Evolutionary conservation across 1,140 invertebrate genomes (phyloP), one percentile per base, ranked within the genome.

Genomic region (Drosophila kohkoa): DNA sequence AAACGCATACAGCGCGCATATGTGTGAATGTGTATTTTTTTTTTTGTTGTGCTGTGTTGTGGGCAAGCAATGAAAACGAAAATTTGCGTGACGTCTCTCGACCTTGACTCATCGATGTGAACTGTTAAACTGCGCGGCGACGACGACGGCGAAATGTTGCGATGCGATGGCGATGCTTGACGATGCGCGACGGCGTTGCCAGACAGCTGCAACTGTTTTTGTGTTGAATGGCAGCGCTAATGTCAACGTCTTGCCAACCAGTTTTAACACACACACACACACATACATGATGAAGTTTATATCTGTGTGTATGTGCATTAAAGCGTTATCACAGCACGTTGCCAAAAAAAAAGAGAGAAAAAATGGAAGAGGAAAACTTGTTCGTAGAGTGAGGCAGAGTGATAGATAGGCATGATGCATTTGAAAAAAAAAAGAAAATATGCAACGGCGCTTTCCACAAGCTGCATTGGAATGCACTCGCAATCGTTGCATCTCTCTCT

Each of bases 21-120:
- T 68, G 58, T 46, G 41, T 58, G 38, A 25, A 25, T 58, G 35
- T 38, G 35, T 57, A 16, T 45, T 45, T 57, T 70, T 73, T 52
- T 57, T 43, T 25, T 20, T 20, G 20, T 20, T 74, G 69, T 81
- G 52, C 75, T 87, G 64, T 87, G 54, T 82, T 90, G 77, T 90
- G 71, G 74, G 79, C 78, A 91, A 87, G 77, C 80, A 92, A 91
- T 92, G 90, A 92, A 92, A 92, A 92, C 81, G 85, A 92, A 92
- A 91, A 91, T 91, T 90, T 92, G 91, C 91, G 90, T 92, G 91
- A 92, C 90, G 87, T 92, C 90, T 92, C 90, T 90, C 91, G 91
- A 92, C 91, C 91, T 92, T 92, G 91, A 92, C 91, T 92, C 91
- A 92, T 92, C 90, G 90, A 89, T 79, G 82, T 91, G 87, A 92